These are phyloP conservation scores for Drosophila auraria DNA, from an alignment of 1,140 invertebrate genomes.

Conservation along the genomic window DNA sequence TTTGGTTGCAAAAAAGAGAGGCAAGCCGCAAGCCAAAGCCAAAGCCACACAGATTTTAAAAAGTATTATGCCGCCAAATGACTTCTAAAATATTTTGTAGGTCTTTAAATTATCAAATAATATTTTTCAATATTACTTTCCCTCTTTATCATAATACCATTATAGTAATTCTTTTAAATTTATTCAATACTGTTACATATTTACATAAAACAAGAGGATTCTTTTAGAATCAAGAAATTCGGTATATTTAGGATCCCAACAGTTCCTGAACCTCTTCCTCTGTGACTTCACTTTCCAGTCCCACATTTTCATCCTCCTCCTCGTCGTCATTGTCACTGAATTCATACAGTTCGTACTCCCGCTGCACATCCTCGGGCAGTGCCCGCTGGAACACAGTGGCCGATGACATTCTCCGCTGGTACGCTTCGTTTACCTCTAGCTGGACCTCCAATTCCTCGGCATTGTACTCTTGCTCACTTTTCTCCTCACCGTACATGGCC, in stretches of 20 bases:
- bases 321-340: slow-evolving; percentile 18
- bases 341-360: slow-evolving; percentile 29
- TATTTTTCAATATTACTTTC: background rate
- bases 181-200: background rate
- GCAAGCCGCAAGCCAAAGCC: no score
- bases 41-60: no score
- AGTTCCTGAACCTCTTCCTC: slow-evolving; percentile 3
- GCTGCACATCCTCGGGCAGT: slow-evolving; percentile 43
- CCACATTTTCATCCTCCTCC: background rate
- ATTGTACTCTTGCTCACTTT: background rate
- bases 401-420: slow-evolving; percentile 62
- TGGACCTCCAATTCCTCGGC: slow-evolving; percentile 7
- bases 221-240: no score
- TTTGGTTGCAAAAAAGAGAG: no score
- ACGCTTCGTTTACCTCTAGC: background rate
- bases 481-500: slow-evolving; percentile 50
- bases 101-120: no score
- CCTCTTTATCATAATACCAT: background rate
- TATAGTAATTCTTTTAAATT: background rate
- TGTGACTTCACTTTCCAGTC: background rate
- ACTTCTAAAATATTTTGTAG: no score
- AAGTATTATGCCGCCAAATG: no score
- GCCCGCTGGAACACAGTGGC: slow-evolving; percentile 50
- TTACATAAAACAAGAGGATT: background rate
- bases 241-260: background rate